Conservation (phyloP, 2,113 vertebrate species). For the Corythornis vintsioides region DNA sequence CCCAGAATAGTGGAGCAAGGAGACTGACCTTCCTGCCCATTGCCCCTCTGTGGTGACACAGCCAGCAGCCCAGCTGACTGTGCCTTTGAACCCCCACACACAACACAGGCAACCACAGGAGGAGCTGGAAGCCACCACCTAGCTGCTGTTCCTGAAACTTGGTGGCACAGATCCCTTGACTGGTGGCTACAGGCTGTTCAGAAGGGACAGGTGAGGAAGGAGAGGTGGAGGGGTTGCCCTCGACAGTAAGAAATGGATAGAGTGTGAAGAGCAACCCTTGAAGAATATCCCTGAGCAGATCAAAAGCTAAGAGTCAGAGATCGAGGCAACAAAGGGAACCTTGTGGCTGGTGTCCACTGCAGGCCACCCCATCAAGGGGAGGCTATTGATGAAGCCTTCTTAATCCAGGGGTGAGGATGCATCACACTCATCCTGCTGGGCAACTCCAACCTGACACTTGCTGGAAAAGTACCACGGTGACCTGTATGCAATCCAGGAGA, state of each 20-base stretch:
- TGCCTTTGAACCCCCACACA: too few species aligned
- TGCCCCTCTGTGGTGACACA: background rate
- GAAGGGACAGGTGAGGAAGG: background rate
- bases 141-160: background rate
- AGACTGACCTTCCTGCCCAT: background rate
- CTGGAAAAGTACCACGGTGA: background rate
- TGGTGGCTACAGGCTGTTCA: background rate
- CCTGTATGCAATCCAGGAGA: background rate
- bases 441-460: background rate
- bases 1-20: background rate
- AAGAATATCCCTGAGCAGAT: background rate
- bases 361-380: background rate
- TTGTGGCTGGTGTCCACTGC: background rate
- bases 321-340: background rate
- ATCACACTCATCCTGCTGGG: background rate
- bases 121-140: background rate
- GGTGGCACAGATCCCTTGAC: background rate
- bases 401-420: background rate
- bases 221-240: background rate
- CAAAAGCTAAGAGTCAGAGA: background rate
- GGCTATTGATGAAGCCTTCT: background rate
- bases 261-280: background rate
- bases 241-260: background rate
- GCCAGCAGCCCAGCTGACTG: background rate
- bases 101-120: background rate